Evolutionary conservation across 2,888 invertebrate species (phyloP).

Genomic region (Merodon equestris): DNA sequence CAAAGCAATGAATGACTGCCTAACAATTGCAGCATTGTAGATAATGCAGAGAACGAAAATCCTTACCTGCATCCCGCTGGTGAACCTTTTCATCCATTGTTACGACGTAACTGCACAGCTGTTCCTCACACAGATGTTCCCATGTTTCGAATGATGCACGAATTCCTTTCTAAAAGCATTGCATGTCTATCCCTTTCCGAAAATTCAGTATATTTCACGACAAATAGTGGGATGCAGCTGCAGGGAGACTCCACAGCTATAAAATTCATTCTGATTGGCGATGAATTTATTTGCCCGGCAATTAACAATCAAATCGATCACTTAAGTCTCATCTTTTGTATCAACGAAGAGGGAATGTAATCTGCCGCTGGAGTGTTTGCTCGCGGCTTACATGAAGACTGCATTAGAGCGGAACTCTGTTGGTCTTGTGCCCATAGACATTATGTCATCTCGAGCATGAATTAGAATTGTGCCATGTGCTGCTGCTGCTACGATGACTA

Average conservation of each 20-base stretch:
- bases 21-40: conserved; percentile 2
- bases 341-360: conserved; percentile 33
- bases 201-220: conserved; percentile 8
- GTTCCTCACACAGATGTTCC: conserved; percentile 44
- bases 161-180: conserved; percentile 7
- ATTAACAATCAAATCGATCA: conserved; percentile 55
- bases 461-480: no score
- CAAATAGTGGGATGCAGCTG: conserved; percentile 36
- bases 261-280: conserved; percentile 50
- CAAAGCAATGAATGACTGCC: not conserved
- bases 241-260: conserved; percentile 3
- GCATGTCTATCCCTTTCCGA: not conserved
- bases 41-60: not conserved
- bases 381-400: conserved; percentile 7
- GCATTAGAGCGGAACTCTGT: not conserved
- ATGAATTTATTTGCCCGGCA: conserved; percentile 54
- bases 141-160: conserved; percentile 18
- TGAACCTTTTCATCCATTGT: conserved; percentile 29
- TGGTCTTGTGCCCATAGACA: no score
- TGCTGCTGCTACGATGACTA: no score
- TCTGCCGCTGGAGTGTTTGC: conserved; percentile 35
- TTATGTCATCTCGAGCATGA: no score
- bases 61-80: conserved; percentile 43
- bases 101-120: conserved; percentile 34
- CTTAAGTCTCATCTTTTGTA: conserved; percentile 39